Evolutionary conservation across 2,888 invertebrate species (phyloP), one percentile per base, ranked within the genome.

Genomic region (Choristoneura rosaceana): DNA sequence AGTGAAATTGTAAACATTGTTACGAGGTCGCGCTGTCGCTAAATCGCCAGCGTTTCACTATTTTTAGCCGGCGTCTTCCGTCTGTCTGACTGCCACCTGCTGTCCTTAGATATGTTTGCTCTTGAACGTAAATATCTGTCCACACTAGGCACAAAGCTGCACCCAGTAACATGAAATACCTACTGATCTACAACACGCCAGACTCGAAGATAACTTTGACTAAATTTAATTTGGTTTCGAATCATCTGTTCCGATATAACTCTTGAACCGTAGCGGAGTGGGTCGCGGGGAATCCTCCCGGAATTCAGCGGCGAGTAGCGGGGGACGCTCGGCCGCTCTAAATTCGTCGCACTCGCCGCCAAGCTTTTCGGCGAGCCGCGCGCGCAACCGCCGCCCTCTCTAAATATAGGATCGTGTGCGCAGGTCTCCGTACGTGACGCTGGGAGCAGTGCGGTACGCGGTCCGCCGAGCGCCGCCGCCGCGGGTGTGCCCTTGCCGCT

Each of bases 381-480:
- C 88, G 87, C 83, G 84, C 80, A 76, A 73, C 79, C 71, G 76
- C 82, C 82, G 82, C 78, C 58, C 71, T 47, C 79, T 82, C 84
- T 86, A 88, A 85, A 83, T 82, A 87, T 86, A 88, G 78, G 84
- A 83, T 84, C 83, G 87, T 81, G 81, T 84, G 83, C 88, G 89
- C 92, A 93, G 93, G 92, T 92, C 93, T 76, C 91, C 92, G 88
- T 96, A 95, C 92, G 95, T 96, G 90, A 95, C 95, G 86, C 95
- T 96, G 90, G 96, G 96, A 83, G 95, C 96, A 82, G 96, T 96
- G 88, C 95, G 96, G 86, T 96, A 96, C 93, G 96, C 96, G 79
- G 95, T 96, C 80, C 95, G 96, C 83, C 95, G 95, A 84, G 95
- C 95, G 82, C 95, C 95, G 83, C 95, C 95, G 84, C 94, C 95